These are phyloP conservation scores for Bufo gargarizans DNA, from an alignment of 2,113 vertebrate genomes.

Conservation along the genomic window DNA sequence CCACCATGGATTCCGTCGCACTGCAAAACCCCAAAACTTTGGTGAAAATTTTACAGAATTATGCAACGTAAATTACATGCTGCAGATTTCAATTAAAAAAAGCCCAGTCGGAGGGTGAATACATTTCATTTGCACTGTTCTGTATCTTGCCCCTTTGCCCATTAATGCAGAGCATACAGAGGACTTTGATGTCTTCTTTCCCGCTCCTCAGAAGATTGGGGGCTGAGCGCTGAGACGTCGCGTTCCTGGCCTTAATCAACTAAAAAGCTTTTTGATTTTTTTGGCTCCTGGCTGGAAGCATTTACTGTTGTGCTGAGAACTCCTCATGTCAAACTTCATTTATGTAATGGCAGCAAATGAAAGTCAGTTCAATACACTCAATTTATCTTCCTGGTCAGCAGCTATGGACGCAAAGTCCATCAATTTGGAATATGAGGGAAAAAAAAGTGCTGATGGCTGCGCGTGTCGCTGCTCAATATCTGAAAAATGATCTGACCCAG, in stretches of 20 bases:
- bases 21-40: too few relatives aligned
- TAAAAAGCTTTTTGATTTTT: constrained; percentile 41
- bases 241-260: constrained; percentile 32
- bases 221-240: not conserved
- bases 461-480: not conserved
- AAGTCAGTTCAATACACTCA: constrained; percentile 34
- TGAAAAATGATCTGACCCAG: constrained; percentile 19
- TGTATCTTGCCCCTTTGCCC: not conserved
- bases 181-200: not conserved
- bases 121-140: not conserved
- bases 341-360: constrained; percentile 42
- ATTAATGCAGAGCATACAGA: not conserved
- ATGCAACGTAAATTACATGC: too few relatives aligned
- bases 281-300: constrained; percentile 24
- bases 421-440: constrained; percentile 27
- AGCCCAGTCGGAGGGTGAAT: not conserved
- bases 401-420: constrained; percentile 34
- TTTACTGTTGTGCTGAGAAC: constrained; percentile 31
- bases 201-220: not conserved
- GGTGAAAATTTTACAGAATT: too few relatives aligned
- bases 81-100: not conserved
- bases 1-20: too few relatives aligned
- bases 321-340: constrained; percentile 46
- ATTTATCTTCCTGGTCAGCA: constrained; percentile 39
- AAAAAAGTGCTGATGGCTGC: constrained; percentile 30